Evolutionary conservation across 2,888 invertebrate species (phyloP).

Genomic region (Eupithecia insigniata): DNA sequence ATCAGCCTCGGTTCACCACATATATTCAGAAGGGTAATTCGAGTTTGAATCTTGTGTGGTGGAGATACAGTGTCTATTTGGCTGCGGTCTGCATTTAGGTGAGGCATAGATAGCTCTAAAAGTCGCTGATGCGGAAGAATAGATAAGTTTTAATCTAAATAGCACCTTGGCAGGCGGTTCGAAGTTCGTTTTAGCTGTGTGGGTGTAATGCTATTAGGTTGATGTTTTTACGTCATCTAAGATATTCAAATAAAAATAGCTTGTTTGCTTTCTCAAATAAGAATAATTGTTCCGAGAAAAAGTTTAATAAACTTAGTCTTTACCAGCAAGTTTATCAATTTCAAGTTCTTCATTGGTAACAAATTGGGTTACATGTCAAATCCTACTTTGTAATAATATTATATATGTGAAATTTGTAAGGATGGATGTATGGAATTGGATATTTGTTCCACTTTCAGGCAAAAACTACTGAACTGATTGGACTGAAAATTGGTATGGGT

Average conservation of each 20-base stretch:
- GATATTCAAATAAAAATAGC: neutral
- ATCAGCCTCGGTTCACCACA: constrained; percentile 70
- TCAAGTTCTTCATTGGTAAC: no score
- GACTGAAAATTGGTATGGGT: no score
- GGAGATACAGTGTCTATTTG: constrained; percentile 60
- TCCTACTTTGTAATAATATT: no score
- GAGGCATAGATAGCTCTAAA: constrained; percentile 23
- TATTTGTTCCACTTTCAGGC: no score
- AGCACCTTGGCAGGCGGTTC: constrained; percentile 55
- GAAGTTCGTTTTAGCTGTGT: constrained; percentile 3
- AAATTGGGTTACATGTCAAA: no score
- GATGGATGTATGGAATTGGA: no score
- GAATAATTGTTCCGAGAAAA: neutral
- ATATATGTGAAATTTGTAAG: no score
- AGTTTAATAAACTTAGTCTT: no score
- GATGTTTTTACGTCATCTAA: neutral
- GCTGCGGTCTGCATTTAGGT: constrained; percentile 32
- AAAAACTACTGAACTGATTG: no score
- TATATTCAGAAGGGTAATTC: constrained; percentile 65
- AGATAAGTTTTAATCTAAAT: constrained; percentile 79
- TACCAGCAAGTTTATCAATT: no score
- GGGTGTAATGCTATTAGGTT: constrained; percentile 4
- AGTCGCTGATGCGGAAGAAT: constrained; percentile 55
- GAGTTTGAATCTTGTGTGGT: constrained; percentile 49
- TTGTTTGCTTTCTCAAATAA: neutral